Conservation (phyloP, 1,140 invertebrate species). For the Drosophila jambulina region DNA sequence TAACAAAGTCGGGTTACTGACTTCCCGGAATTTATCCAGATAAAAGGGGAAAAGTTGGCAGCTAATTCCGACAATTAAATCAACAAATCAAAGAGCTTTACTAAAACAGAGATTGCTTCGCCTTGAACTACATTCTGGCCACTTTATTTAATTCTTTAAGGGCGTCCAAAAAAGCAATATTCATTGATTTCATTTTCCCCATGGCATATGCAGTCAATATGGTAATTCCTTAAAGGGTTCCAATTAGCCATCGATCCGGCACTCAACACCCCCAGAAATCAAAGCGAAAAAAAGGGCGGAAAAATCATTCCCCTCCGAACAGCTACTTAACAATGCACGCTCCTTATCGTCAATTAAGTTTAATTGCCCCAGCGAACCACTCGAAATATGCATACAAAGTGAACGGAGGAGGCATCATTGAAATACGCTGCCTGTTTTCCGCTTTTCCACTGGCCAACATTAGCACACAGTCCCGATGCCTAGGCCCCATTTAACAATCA, state of each 20-base stretch:
- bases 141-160: slow-evolving; percentile 8
- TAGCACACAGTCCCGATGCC: slow-evolving; percentile 20
- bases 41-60: slow-evolving; percentile 14
- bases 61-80: slow-evolving; percentile 11
- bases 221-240: slow-evolving; percentile 11
- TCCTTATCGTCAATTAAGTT: slow-evolving; percentile 79
- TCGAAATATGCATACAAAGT: slow-evolving; percentile 78
- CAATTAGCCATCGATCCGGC: slow-evolving; percentile 38
- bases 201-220: slow-evolving; percentile 31
- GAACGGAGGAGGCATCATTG: slow-evolving; percentile 45
- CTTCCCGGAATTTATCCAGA: slow-evolving; percentile 3
- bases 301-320: slow-evolving; percentile 33
- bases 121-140: not conserved
- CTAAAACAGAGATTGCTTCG: not conserved
- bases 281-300: slow-evolving; percentile 30
- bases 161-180: not conserved
- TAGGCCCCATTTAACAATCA: slow-evolving; percentile 74
- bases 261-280: slow-evolving; percentile 45
- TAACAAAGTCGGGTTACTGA: slow-evolving; percentile 18
- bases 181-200: not conserved
- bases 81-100: slow-evolving; percentile 3
- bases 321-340: slow-evolving; percentile 49
- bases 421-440: slow-evolving; percentile 26
- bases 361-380: slow-evolving; percentile 76
- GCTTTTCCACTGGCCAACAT: slow-evolving; percentile 19